A percentile compares a stretch with the other conserved stretches of the same genome.
phyloP scores from a whole-genome alignment of 2,888 invertebrate species.

The Standfussiana lucernea region DNA sequence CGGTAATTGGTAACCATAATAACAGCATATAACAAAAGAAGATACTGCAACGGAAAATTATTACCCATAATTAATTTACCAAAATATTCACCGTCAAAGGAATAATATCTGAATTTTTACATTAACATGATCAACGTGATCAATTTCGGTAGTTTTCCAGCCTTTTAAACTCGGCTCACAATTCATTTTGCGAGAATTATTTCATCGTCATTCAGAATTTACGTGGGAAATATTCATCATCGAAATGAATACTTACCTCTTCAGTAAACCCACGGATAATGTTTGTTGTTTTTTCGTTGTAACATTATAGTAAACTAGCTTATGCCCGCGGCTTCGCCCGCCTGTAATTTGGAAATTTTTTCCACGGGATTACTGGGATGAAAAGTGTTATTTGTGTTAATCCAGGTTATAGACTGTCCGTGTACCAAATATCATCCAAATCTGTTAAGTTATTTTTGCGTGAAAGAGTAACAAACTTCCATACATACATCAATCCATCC shows the following conservation, averaged over 20 bases:
- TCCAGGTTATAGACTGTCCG: neutral
- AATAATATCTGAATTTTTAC: conserved; percentile 5
- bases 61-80: neutral
- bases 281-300: neutral
- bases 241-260: conserved; percentile 10
- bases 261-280: neutral
- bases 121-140: neutral
- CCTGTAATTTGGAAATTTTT: neutral
- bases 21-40: neutral
- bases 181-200: conserved; percentile 20
- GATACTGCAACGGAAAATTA: neutral
- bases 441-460: neutral
- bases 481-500: neutral
- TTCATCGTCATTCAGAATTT: neutral
- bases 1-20: neutral
- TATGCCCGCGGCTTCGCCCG: neutral
- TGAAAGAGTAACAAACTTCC: neutral
- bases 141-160: conserved; percentile 13
- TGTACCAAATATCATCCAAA: neutral
- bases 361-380: neutral
- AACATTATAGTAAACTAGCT: neutral
- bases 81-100: conserved; percentile 7
- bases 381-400: neutral
- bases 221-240: conserved; percentile 5
- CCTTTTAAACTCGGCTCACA: conserved; percentile 22